These are phyloP conservation scores for Drosophila pegasa DNA, from an alignment of 2,888 invertebrate genomes.

Conservation along the genomic window DNA sequence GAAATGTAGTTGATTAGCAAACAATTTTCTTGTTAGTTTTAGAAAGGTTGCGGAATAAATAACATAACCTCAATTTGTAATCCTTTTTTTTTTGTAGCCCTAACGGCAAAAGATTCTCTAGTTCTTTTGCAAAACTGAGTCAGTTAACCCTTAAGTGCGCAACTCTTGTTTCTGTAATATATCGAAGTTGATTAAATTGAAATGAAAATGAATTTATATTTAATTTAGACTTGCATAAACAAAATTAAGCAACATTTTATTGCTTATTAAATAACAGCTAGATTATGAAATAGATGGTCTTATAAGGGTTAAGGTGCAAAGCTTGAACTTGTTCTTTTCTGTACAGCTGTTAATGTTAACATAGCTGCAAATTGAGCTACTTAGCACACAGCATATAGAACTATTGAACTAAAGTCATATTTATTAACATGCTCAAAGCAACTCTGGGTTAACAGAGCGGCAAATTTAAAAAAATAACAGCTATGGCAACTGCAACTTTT, in stretches of 20 bases:
- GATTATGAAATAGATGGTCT: no score
- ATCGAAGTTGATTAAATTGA: not conserved
- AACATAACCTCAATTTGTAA: not conserved
- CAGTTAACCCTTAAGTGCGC: not conserved
- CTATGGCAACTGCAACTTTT: no score
- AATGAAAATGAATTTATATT: not conserved
- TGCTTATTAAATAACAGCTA: not conserved
- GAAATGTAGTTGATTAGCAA: constrained; percentile 6
- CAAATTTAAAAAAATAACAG: not conserved
- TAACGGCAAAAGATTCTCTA: not conserved
- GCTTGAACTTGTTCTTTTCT: not conserved
- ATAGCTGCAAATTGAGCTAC: not conserved
- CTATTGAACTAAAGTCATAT: not conserved
- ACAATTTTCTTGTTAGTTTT: constrained; percentile 1
- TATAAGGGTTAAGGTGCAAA: not conserved
- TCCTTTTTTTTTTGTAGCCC: not conserved
- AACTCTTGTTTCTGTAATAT: not conserved
- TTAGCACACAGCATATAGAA: not conserved
- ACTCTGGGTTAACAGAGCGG: not conserved
- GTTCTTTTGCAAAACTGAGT: not conserved
- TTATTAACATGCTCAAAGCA: not conserved
- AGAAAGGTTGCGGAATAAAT: constrained; percentile 15
- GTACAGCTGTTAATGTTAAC: not conserved
- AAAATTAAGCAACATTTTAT: not conserved
- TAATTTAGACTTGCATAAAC: not conserved